phyloP scores from a whole-genome alignment of 2,113 vertebrate species.

The Sylvilagus bachmani region DNA sequence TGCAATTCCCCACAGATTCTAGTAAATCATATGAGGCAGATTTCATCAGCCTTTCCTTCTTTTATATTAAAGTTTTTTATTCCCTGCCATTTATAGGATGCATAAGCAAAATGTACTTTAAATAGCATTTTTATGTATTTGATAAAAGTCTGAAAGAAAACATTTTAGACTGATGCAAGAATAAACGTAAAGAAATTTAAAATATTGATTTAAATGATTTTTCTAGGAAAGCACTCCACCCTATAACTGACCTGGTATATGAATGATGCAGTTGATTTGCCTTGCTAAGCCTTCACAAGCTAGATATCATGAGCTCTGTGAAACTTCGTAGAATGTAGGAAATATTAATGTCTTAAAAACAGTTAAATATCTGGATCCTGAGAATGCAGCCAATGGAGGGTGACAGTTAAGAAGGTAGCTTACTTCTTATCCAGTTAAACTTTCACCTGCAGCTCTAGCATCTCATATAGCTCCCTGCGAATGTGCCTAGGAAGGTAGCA shows the following conservation, averaged over 20 bases:
- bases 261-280: neutral
- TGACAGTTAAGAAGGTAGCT: neutral
- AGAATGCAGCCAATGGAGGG: neutral
- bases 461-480: too few species aligned
- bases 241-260: neutral
- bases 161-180: neutral
- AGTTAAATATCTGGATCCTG: neutral
- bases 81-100: constrained; percentile 61
- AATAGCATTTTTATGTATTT: constrained; percentile 64
- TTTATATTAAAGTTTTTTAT: constrained; percentile 66
- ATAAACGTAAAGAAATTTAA: constrained; percentile 42
- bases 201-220: neutral
- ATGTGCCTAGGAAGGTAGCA: too few species aligned
- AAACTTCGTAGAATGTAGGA: neutral
- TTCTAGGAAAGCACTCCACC: neutral
- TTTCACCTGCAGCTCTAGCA: too few species aligned
- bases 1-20: constrained; percentile 32
- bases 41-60: constrained; percentile 58
- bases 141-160: constrained; percentile 60
- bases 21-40: constrained; percentile 27
- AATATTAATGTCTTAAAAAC: neutral
- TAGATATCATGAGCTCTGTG: neutral
- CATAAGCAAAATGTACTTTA: constrained; percentile 60
- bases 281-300: neutral
- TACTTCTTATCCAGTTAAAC: too few species aligned